These are phyloP conservation scores for Diaperis boleti DNA, from an alignment of 2,888 invertebrate genomes.

Conservation along the genomic window DNA sequence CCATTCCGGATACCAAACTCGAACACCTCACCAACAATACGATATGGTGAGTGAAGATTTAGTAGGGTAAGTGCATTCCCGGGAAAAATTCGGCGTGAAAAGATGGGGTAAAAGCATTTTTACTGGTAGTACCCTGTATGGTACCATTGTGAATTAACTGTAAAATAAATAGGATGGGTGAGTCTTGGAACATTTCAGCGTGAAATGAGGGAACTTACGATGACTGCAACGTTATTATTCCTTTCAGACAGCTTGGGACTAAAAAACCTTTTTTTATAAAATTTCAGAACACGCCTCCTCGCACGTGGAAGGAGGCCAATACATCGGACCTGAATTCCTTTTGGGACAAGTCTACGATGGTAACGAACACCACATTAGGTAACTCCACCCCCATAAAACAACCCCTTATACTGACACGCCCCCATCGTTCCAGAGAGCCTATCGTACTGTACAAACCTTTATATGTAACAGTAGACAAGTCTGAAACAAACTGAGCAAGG, in stretches of 20 bases:
- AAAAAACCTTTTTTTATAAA: too few relatives aligned
- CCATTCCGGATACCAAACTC: constrained; percentile 78
- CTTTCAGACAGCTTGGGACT: too few relatives aligned
- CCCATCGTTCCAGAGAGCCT: constrained; percentile 65
- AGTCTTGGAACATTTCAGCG: too few relatives aligned
- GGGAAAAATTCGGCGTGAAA: too few relatives aligned
- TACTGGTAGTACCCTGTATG: too few relatives aligned
- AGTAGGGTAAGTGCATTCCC: too few relatives aligned
- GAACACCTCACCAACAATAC: constrained; percentile 71
- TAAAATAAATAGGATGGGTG: too few relatives aligned
- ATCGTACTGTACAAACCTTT: constrained; percentile 77
- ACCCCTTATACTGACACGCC: background rate
- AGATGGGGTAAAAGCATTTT: too few relatives aligned
- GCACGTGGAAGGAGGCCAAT: constrained; percentile 82
- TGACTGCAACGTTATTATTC: too few relatives aligned
- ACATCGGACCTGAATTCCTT: constrained; percentile 82
- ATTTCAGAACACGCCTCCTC: constrained; percentile 76
- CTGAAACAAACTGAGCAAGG: constrained; percentile 52
- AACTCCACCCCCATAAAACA: too few relatives aligned
- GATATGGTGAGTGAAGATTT: constrained; percentile 77
- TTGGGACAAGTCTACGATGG: constrained; percentile 84
- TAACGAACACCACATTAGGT: constrained; percentile 66
- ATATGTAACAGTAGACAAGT: constrained; percentile 69
- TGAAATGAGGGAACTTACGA: too few relatives aligned
- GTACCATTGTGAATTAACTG: too few relatives aligned